phyloP scores from a whole-genome alignment of 2,113 vertebrate species.

The Toxotes jaculatrix region DNA sequence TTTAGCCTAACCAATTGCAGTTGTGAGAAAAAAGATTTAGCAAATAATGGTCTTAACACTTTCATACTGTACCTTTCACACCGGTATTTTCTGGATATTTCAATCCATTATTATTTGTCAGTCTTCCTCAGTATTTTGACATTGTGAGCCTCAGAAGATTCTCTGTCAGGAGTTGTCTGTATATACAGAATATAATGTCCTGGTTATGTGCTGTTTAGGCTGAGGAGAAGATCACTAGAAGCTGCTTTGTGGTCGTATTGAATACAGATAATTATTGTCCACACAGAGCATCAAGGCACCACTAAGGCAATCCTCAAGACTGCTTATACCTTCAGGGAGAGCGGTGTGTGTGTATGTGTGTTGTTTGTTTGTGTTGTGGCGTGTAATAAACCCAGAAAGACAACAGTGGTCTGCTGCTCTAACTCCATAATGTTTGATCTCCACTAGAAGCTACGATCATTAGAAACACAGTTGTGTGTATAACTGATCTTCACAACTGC shows the following conservation, averaged over 20 bases:
- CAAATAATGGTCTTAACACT: neutral
- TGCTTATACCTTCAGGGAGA: constrained; percentile 38
- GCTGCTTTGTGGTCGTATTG: constrained; percentile 1
- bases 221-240: neutral
- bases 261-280: constrained; percentile 47
- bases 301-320: constrained; percentile 15
- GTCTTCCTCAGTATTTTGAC: neutral
- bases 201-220: neutral
- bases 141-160: neutral
- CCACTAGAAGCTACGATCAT: constrained; percentile 46
- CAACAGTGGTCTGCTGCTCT: constrained; percentile 44
- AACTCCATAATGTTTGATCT: constrained; percentile 67
- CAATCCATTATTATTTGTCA: neutral
- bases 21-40: neutral
- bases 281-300: constrained; percentile 28
- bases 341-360: neutral
- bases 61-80: neutral
- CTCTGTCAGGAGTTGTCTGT: neutral
- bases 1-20: neutral
- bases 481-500: constrained; percentile 41
- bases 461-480: constrained; percentile 36
- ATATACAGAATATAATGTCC: neutral
- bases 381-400: constrained; percentile 60
- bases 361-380: constrained; percentile 8
- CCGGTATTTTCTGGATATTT: neutral